phyloP scores from a whole-genome alignment of 1,140 invertebrate species.

The Globodera rostochiensis region DNA sequence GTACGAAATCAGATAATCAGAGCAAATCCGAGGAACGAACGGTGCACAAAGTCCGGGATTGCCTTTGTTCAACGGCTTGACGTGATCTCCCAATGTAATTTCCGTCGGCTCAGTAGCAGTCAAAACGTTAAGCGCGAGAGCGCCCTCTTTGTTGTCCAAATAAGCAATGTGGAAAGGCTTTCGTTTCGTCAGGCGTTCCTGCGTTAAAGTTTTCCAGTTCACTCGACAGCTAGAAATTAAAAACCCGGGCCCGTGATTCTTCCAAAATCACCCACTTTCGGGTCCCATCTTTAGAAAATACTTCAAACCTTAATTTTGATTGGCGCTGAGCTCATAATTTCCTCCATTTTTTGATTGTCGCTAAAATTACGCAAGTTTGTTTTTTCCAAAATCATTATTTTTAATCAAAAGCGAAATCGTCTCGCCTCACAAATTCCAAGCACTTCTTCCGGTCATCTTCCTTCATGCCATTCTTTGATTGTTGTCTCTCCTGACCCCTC shows the following conservation, averaged over 20 bases:
- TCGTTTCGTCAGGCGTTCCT: slow-evolving; percentile 38
- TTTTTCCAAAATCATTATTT: neutral
- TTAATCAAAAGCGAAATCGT: slow-evolving; percentile 6
- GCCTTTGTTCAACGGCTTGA: slow-evolving; percentile 42
- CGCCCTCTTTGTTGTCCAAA: slow-evolving; percentile 45
- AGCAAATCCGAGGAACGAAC: slow-evolving; percentile 30
- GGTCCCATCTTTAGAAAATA: too few relatives aligned
- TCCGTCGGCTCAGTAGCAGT: slow-evolving; percentile 3
- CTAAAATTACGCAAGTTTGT: neutral
- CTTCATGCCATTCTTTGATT: neutral
- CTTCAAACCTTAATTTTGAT: neutral
- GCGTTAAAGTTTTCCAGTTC: neutral
- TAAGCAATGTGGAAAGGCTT: slow-evolving; percentile 46
- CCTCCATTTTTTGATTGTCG: neutral
- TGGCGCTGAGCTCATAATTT: neutral
- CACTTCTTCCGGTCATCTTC: neutral
- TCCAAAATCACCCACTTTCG: too few relatives aligned
- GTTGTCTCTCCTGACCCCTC: slow-evolving; percentile 3
- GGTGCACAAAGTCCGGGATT: slow-evolving; percentile 38
- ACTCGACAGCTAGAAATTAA: too few relatives aligned
- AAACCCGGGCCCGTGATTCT: too few relatives aligned
- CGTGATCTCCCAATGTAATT: slow-evolving; percentile 43
- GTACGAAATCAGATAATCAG: slow-evolving; percentile 42
- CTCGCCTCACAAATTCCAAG: slow-evolving; percentile 1
- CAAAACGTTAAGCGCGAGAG: slow-evolving; percentile 46